Evolutionary conservation across 2,797 vertebrate species (phyloP).

Genomic region (Syndactyla subalaris): DNA sequence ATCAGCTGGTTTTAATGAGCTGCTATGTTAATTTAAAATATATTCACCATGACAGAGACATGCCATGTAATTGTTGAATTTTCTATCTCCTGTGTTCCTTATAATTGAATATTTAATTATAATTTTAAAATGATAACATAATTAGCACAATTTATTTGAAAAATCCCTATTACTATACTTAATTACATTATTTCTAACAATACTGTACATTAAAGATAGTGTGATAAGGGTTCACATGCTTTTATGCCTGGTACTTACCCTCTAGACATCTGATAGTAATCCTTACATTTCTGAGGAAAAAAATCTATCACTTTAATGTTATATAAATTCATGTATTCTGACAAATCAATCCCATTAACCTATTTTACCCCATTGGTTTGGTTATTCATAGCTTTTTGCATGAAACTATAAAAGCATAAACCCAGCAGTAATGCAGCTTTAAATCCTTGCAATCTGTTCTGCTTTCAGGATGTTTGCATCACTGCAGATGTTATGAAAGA

Average conservation of each 20-base stretch:
- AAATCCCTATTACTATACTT: conserved; percentile 13
- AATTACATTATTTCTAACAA: conserved; percentile 57
- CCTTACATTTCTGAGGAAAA: background rate
- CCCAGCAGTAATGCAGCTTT: background rate
- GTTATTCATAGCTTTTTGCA: background rate
- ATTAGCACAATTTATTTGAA: conserved; percentile 53
- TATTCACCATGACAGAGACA: conserved; percentile 63
- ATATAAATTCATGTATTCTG: background rate
- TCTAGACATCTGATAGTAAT: conserved; percentile 1
- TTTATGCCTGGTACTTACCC: background rate
- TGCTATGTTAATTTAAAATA: conserved; percentile 46
- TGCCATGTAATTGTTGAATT: conserved; percentile 53
- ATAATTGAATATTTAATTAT: conserved; percentile 61
- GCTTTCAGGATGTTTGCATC: background rate
- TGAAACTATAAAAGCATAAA: background rate
- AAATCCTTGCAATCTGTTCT: conserved; percentile 17
- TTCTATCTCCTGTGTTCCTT: conserved; percentile 43
- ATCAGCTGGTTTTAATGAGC: conserved; percentile 48
- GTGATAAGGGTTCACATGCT: background rate
- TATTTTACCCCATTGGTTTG: background rate
- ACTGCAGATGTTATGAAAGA: background rate
- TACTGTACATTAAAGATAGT: conserved; percentile 13
- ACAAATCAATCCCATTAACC: conserved; percentile 25
- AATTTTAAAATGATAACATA: conserved; percentile 17
- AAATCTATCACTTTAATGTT: background rate